A percentile compares a stretch with the other conserved stretches of the same genome.
phyloP scores from a whole-genome alignment of 1,140 invertebrate species.

The Saccostrea echinata region DNA sequence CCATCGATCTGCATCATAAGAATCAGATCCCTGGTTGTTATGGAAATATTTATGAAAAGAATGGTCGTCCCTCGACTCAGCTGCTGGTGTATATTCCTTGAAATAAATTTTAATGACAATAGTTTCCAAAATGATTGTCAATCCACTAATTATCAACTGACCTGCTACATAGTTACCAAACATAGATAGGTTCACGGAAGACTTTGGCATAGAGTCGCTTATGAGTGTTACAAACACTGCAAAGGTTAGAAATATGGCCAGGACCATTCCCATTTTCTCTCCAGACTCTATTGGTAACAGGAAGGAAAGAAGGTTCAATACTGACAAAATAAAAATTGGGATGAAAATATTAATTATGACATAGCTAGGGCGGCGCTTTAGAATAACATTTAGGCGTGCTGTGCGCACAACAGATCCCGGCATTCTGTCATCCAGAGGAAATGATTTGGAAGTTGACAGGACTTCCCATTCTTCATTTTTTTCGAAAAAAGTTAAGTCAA shows the following conservation, averaged over 20 bases:
- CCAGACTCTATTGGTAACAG: constrained; percentile 56
- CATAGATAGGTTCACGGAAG: constrained; percentile 44
- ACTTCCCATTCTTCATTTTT: constrained; percentile 45
- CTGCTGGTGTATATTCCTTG: background rate
- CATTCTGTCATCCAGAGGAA: background rate
- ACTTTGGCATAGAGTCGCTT: constrained; percentile 51
- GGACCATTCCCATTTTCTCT: constrained; percentile 53
- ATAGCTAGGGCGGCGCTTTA: constrained; percentile 51
- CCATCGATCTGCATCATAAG: background rate
- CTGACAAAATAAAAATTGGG: constrained; percentile 53
- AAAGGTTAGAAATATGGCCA: constrained; percentile 57
- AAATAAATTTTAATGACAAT: constrained; percentile 27
- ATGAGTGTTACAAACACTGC: constrained; percentile 57
- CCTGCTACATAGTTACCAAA: constrained; percentile 52
- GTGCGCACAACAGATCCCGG: background rate
- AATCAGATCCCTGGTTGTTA: background rate
- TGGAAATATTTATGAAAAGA: background rate
- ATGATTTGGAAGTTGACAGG: background rate
- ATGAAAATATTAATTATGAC: constrained; percentile 52
- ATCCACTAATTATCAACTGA: constrained; percentile 48
- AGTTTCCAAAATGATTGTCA: constrained; percentile 49
- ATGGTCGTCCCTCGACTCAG: background rate
- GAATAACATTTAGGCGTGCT: constrained; percentile 7
- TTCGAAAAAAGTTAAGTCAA: constrained; percentile 1
- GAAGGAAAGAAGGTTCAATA: constrained; percentile 51